A percentile compares a stretch with the other conserved stretches of the same genome.
Conservation (phyloP, 2,888 invertebrate species). For the Epirrita christyi region DNA sequence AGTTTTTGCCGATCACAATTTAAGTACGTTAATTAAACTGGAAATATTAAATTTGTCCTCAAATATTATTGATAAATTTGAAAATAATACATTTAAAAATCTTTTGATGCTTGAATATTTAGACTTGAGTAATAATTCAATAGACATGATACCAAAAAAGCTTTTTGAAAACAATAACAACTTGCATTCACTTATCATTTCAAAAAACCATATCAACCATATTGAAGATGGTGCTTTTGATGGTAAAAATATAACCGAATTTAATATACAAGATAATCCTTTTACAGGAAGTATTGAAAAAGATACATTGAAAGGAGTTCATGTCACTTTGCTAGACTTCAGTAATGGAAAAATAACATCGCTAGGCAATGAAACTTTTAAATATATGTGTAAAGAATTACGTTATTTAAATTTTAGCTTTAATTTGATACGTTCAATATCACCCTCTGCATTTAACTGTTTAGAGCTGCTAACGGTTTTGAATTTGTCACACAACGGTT, state of each 20-base stretch:
- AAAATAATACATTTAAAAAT: constrained; percentile 20
- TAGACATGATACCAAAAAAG: constrained; percentile 18
- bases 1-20: constrained; percentile 15
- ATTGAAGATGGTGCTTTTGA: constrained; percentile 30
- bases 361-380: constrained; percentile 24
- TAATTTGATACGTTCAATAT: constrained; percentile 27
- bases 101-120: constrained; percentile 15
- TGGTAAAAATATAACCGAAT: constrained; percentile 22
- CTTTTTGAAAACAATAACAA: constrained; percentile 22
- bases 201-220: constrained; percentile 23
- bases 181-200: constrained; percentile 19
- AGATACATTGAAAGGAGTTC: constrained; percentile 30
- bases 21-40: constrained; percentile 9
- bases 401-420: constrained; percentile 26
- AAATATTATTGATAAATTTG: constrained; percentile 16
- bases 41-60: constrained; percentile 22
- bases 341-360: constrained; percentile 25
- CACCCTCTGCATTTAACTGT: constrained; percentile 25
- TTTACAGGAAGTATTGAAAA: constrained; percentile 21
- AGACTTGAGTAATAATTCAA: constrained; percentile 31
- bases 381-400: constrained; percentile 22
- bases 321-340: constrained; percentile 25
- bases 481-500: constrained; percentile 33
- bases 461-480: constrained; percentile 18
- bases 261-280: constrained; percentile 23